phyloP scores from a whole-genome alignment of 2,888 invertebrate species.

The Cloeon dipterum region DNA sequence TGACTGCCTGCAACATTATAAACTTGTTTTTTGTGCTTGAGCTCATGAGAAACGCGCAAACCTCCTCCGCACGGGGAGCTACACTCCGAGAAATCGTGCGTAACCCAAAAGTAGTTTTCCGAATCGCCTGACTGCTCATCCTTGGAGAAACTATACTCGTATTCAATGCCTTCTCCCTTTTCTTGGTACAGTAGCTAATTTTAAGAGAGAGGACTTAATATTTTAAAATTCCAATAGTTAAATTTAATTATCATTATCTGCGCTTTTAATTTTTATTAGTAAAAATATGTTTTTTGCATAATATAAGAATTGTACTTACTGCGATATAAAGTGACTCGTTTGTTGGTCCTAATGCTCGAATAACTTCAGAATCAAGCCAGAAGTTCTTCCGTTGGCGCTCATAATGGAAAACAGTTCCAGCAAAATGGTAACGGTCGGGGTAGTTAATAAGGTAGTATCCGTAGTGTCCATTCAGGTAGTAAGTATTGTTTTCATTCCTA shows the following conservation, averaged over 20 bases:
- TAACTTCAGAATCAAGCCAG: slow-evolving; percentile 61
- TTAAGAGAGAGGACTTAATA: too few species aligned
- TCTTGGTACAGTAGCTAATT: slow-evolving; percentile 68
- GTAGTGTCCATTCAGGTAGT: slow-evolving; percentile 83
- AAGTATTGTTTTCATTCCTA: slow-evolving; percentile 57
- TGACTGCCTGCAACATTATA: slow-evolving; percentile 38
- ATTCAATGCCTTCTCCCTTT: slow-evolving; percentile 59
- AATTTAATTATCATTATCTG: neutral
- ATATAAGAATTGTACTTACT: too few species aligned
- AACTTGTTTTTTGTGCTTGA: too few species aligned
- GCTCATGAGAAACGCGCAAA: too few species aligned
- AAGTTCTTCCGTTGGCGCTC: slow-evolving; percentile 60
- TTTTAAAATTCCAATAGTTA: neutral
- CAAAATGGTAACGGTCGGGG: slow-evolving; percentile 53
- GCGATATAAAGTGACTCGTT: slow-evolving; percentile 70
- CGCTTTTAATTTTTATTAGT: neutral
- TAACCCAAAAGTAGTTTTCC: slow-evolving; percentile 65
- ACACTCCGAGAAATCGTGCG: slow-evolving; percentile 55
- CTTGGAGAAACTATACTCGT: slow-evolving; percentile 75
- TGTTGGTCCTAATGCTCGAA: slow-evolving; percentile 71
- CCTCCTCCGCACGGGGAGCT: slow-evolving; percentile 81
- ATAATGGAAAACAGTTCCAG: slow-evolving; percentile 72
- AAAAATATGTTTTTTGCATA: too few species aligned
- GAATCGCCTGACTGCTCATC: slow-evolving; percentile 36
- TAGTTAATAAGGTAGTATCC: slow-evolving; percentile 90